Evolutionary conservation across 2,888 invertebrate genomes (phyloP).

Genomic region (Herminia tarsipennalis): DNA sequence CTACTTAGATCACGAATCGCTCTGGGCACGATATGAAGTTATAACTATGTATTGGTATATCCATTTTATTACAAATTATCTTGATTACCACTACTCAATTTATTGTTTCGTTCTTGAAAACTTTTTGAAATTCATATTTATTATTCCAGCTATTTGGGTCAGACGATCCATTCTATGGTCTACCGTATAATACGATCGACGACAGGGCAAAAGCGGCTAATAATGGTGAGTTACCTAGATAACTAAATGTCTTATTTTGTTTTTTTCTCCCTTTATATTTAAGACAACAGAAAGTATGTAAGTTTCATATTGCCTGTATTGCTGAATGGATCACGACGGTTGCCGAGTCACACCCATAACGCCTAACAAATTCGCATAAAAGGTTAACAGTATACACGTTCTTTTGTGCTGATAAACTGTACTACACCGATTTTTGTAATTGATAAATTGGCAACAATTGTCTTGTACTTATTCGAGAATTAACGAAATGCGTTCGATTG

Average conservation of each 20-base stretch:
- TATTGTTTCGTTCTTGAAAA: conserved; percentile 5
- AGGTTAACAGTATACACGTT: too few species aligned
- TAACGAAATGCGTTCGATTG: too few species aligned
- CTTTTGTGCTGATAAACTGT: too few species aligned
- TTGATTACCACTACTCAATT: conserved; percentile 25
- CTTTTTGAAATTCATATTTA: conserved; percentile 9
- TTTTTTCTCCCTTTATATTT: neutral
- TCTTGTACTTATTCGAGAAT: too few species aligned
- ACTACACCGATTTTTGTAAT: too few species aligned
- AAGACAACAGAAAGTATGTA: conserved; percentile 10
- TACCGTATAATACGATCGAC: conserved; percentile 70
- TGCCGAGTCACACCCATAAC: conserved; percentile 24
- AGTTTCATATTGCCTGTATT: conserved; percentile 8
- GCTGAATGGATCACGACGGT: conserved; percentile 16
- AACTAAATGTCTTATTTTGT: neutral
- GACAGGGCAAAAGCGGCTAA: conserved; percentile 66
- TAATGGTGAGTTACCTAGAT: conserved; percentile 64
- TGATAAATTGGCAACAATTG: too few species aligned
- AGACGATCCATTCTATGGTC: conserved; percentile 83
- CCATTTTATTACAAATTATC: conserved; percentile 28
- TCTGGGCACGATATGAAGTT: too few species aligned
- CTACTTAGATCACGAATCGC: too few species aligned
- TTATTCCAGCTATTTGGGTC: conserved; percentile 77
- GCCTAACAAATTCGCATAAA: conserved; percentile 19
- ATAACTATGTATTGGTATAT: conserved; percentile 16